A percentile compares a stretch with the other conserved stretches of the same genome.
These are phyloP conservation scores for Girardinus metallicus DNA, from an alignment of 2,797 vertebrate genomes.

Conservation along the genomic window DNA sequence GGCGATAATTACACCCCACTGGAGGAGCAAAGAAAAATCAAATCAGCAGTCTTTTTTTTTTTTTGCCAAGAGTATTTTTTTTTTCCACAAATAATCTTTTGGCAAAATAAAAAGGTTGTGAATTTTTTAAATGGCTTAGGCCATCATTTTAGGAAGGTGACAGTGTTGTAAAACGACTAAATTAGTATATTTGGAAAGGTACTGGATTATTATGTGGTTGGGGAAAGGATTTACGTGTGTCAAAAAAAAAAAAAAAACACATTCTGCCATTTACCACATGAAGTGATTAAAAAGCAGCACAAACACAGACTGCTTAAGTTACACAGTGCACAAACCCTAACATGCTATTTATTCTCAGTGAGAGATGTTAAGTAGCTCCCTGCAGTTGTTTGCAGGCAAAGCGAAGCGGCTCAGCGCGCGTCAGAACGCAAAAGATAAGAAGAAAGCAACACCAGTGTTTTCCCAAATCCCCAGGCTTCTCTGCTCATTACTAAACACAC, in stretches of 20 bases:
- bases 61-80: too few species aligned
- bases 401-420: slow-evolving; percentile 35
- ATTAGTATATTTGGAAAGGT: slow-evolving; percentile 16
- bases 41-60: neutral
- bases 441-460: slow-evolving; percentile 31
- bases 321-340: slow-evolving; percentile 8
- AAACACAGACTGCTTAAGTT: slow-evolving; percentile 1
- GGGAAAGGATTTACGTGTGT: neutral
- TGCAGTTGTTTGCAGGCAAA: slow-evolving; percentile 19
- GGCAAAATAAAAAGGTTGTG: too few species aligned
- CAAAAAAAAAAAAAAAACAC: neutral
- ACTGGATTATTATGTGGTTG: neutral
- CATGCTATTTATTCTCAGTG: slow-evolving; percentile 25
- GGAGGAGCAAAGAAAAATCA: slow-evolving; percentile 12
- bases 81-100: too few species aligned
- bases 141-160: too few species aligned
- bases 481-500: slow-evolving; percentile 42
- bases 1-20: slow-evolving; percentile 37
- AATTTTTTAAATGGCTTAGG: too few species aligned
- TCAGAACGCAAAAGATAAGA: slow-evolving; percentile 37
- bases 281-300: neutral
- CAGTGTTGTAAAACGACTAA: slow-evolving; percentile 6
- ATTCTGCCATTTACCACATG: neutral
- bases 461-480: slow-evolving; percentile 38
- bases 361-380: slow-evolving; percentile 34